These are phyloP conservation scores for Acipenser transmontanus DNA, from an alignment of 2,797 vertebrate genomes.

Conservation along the genomic window DNA sequence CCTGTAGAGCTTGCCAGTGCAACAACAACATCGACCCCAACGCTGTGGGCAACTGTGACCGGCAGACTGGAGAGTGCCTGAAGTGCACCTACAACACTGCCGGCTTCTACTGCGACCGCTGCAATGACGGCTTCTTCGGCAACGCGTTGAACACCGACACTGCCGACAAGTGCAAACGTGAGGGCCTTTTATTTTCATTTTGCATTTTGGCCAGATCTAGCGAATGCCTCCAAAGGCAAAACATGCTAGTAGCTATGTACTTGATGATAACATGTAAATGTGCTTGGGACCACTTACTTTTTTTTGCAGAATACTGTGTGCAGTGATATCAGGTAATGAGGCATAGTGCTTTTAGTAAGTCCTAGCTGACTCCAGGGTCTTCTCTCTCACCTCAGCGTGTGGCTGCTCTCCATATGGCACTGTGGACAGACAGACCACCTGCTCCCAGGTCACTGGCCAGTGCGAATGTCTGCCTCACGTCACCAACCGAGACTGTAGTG, in stretches of 20 bases:
- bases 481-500: slow-evolving; percentile 74
- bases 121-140: slow-evolving; percentile 81
- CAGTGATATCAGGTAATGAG: no score
- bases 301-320: no score
- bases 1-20: slow-evolving; percentile 84
- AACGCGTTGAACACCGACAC: slow-evolving; percentile 65
- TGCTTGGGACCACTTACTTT: no score
- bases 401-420: slow-evolving; percentile 74
- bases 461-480: slow-evolving; percentile 80
- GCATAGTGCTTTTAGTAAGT: no score
- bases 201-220: no score
- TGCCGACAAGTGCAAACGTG: slow-evolving; percentile 80
- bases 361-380: not conserved
- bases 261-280: no score
- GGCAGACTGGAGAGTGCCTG: slow-evolving; percentile 78
- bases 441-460: slow-evolving; percentile 82
- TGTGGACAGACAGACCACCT: slow-evolving; percentile 57
- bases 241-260: no score
- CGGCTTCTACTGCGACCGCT: slow-evolving; percentile 88
- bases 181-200: slow-evolving; percentile 14
- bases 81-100: slow-evolving; percentile 89
- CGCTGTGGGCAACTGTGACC: slow-evolving; percentile 87
- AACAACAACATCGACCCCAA: slow-evolving; percentile 91
- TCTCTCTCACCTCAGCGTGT: slow-evolving; percentile 63
- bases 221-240: no score